phyloP scores from a whole-genome alignment of 2,888 invertebrate species.

The Chalcosyrphus nemorum region DNA sequence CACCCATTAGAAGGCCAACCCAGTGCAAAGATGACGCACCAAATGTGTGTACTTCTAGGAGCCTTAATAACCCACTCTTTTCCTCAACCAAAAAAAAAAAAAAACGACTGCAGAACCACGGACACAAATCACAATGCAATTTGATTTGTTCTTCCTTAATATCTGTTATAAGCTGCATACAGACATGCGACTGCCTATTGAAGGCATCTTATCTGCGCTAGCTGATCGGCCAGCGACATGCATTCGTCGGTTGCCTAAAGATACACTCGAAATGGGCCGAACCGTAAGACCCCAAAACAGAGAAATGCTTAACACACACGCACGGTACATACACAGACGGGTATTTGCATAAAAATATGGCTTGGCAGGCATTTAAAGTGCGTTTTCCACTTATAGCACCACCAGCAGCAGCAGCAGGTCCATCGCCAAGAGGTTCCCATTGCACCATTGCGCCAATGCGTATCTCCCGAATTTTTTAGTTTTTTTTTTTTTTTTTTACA shows the following conservation, averaged over 20 bases:
- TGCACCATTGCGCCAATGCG: too few relatives aligned
- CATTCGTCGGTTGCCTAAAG: slow-evolving; percentile 43
- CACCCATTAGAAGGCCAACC: slow-evolving; percentile 64
- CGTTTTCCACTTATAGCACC: slow-evolving; percentile 70
- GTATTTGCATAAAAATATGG: slow-evolving; percentile 74
- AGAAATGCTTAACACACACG: slow-evolving; percentile 45
- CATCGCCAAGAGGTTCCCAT: slow-evolving; percentile 52
- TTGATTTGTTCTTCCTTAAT: slow-evolving; percentile 63
- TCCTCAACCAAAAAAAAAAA: slow-evolving; percentile 17
- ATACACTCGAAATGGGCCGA: slow-evolving; percentile 60
- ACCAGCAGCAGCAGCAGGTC: slow-evolving; percentile 20
- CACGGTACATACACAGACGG: slow-evolving; percentile 32
- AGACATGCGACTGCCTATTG: not conserved
- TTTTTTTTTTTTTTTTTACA: too few relatives aligned
- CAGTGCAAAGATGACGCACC: slow-evolving; percentile 43
- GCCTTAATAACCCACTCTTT: slow-evolving; percentile 48
- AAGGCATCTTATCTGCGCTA: slow-evolving; percentile 47
- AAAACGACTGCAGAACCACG: slow-evolving; percentile 9
- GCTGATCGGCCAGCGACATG: slow-evolving; percentile 56
- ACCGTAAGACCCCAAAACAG: slow-evolving; percentile 59
- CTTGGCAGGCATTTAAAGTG: slow-evolving; percentile 73
- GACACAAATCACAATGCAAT: slow-evolving; percentile 44
- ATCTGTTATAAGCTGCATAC: slow-evolving; percentile 21
- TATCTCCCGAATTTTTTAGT: slow-evolving; percentile 67
- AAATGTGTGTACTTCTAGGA: slow-evolving; percentile 15